phyloP scores from a whole-genome alignment of 2,888 invertebrate genomes.

The Atherix ibis region DNA sequence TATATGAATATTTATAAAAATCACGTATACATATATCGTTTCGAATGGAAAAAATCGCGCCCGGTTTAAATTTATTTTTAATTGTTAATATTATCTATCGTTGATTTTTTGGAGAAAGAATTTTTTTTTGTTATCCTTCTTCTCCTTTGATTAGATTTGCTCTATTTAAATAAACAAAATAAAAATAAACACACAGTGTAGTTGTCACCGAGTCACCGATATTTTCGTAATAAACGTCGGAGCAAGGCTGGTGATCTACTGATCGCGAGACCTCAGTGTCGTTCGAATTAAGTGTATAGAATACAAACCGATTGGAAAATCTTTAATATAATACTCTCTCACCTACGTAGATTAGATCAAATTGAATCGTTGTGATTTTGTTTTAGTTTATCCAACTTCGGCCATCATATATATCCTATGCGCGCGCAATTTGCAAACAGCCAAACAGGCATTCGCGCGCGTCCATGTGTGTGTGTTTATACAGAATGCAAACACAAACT shows the following conservation, averaged over 20 bases:
- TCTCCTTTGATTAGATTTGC: too few species aligned
- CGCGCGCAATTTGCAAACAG: too few species aligned
- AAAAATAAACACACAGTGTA: conserved; percentile 17
- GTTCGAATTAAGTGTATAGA: conserved; percentile 35
- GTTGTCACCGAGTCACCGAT: conserved; percentile 29
- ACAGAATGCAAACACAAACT: too few species aligned
- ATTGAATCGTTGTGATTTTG: too few species aligned
- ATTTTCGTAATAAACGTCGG: conserved; percentile 34
- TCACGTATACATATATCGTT: too few species aligned
- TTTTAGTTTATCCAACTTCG: too few species aligned
- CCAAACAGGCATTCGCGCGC: too few species aligned
- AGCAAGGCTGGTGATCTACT: conserved; percentile 37
- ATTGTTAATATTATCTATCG: conserved; percentile 4
- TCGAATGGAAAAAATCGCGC: too few species aligned
- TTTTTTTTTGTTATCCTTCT: too few species aligned
- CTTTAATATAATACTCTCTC: conserved; percentile 8
- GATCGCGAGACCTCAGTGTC: conserved; percentile 36
- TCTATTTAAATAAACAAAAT: conserved; percentile 9
- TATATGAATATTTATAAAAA: too few species aligned
- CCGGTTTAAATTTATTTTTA: conserved; percentile 9
- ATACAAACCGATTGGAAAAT: conserved; percentile 14
- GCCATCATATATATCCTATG: too few species aligned
- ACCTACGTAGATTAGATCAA: conserved; percentile 6
- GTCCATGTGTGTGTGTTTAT: too few species aligned
- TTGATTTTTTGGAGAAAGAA: conserved; percentile 7